Evolutionary conservation across 1,140 invertebrate genomes (phyloP).

Genomic region (Drosophila cardini): DNA sequence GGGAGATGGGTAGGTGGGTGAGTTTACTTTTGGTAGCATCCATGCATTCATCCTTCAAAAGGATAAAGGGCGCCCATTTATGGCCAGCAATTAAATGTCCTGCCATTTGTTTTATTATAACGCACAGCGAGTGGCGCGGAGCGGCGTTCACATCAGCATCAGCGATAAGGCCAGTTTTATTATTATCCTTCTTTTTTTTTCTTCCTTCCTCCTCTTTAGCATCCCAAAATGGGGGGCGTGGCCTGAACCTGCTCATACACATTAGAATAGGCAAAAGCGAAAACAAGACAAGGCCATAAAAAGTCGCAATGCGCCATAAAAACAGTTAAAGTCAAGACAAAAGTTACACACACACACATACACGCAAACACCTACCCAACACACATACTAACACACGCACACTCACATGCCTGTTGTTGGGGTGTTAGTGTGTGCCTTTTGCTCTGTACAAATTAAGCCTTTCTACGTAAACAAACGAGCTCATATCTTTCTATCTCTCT

Average conservation of each 20-base stretch:
- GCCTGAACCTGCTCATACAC: conserved; percentile 46
- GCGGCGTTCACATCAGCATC: conserved; percentile 73
- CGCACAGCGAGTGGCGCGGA: conserved; percentile 67
- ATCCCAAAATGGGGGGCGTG: conserved; percentile 34
- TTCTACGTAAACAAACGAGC: conserved; percentile 80
- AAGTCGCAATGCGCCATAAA: conserved; percentile 83
- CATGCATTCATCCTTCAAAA: conserved; percentile 54
- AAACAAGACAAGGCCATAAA: conserved; percentile 79
- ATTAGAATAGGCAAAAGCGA: conserved; percentile 76
- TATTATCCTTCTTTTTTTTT: conserved; percentile 77
- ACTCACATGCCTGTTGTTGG: conserved; percentile 29
- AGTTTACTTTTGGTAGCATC: conserved; percentile 62
- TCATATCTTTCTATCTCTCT: conserved; percentile 55
- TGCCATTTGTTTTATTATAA: conserved; percentile 83
- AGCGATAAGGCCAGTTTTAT: conserved; percentile 79
- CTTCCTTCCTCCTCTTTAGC: conserved; percentile 3
- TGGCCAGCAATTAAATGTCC: conserved; percentile 82
- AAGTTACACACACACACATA: conserved; percentile 58
- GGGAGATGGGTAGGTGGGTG: not conserved
- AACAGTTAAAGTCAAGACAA: conserved; percentile 82
- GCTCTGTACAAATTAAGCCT: conserved; percentile 77
- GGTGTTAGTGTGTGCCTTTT: conserved; percentile 8
- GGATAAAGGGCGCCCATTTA: conserved; percentile 75
- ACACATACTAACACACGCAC: conserved; percentile 24
- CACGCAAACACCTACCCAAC: conserved; percentile 1